Conservation (phyloP, 53 echinoderm and acorn worm genomes). For the Temnopleurus reevesii region DNA sequence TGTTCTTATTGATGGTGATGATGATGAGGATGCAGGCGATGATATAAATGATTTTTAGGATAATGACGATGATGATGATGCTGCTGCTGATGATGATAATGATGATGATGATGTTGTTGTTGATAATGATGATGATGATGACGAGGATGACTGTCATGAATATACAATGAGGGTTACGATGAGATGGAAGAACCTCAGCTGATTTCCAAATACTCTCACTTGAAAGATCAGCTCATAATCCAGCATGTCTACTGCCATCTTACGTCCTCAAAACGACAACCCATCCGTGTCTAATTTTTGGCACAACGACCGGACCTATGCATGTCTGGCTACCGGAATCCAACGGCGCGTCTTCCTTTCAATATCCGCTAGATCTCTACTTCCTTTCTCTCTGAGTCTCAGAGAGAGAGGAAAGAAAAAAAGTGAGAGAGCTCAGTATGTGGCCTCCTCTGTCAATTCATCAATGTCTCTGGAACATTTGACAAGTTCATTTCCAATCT, state of each 20-base stretch:
- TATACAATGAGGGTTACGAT: too few species aligned
- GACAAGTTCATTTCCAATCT: slow-evolving; percentile 27
- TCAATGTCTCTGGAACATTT: background rate
- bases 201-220: too few species aligned
- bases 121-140: too few species aligned
- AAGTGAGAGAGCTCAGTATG: background rate
- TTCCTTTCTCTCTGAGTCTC: slow-evolving; percentile 20
- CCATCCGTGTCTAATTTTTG: background rate
- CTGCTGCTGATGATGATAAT: too few species aligned
- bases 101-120: too few species aligned
- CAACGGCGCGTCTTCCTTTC: slow-evolving; percentile 8
- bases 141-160: too few species aligned
- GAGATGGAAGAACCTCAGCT: too few species aligned
- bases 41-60: too few species aligned
- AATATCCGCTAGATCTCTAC: background rate
- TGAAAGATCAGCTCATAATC: background rate
- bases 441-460: slow-evolving; percentile 16
- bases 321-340: slow-evolving; percentile 13
- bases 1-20: background rate
- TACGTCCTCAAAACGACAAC: background rate
- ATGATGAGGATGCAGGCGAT: too few species aligned
- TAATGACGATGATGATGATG: too few species aligned
- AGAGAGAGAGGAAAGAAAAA: background rate
- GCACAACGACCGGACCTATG: background rate
- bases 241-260: slow-evolving; percentile 21